Conservation (phyloP, 2,888 invertebrate genomes). For the Bembecia ichneumoniformis region DNA sequence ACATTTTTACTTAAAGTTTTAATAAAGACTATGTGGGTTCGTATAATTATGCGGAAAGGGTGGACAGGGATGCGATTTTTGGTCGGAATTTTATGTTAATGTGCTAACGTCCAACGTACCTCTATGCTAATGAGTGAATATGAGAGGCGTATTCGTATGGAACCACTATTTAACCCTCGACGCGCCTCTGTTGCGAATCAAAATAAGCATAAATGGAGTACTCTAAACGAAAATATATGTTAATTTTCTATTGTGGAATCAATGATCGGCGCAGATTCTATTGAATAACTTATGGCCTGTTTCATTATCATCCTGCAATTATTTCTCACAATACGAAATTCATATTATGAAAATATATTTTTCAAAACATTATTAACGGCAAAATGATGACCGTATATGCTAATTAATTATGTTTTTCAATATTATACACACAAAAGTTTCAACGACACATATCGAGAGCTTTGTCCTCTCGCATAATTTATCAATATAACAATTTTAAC, state of each 20-base stretch:
- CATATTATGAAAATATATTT: too few relatives aligned
- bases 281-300: neutral
- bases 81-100: slow-evolving; percentile 56
- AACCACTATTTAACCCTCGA: slow-evolving; percentile 39
- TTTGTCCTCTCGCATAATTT: neutral
- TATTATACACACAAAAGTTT: too few relatives aligned
- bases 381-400: too few relatives aligned
- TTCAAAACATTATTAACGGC: too few relatives aligned
- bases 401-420: too few relatives aligned
- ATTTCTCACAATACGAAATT: too few relatives aligned
- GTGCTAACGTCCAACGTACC: slow-evolving; percentile 22
- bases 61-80: slow-evolving; percentile 46
- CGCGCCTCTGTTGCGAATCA: slow-evolving; percentile 14
- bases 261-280: neutral
- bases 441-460: neutral
- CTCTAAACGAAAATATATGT: neutral
- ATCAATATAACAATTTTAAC: neutral
- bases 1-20: slow-evolving; percentile 50
- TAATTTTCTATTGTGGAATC: slow-evolving; percentile 1
- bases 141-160: slow-evolving; percentile 35
- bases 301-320: neutral
- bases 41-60: slow-evolving; percentile 46
- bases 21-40: slow-evolving; percentile 36
- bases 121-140: slow-evolving; percentile 51
- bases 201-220: slow-evolving; percentile 16